Percentiles rank a stretch among this genome's conserved stretches.
phyloP scores from a whole-genome alignment of 2,888 invertebrate species.

The Fragum sueziense region DNA sequence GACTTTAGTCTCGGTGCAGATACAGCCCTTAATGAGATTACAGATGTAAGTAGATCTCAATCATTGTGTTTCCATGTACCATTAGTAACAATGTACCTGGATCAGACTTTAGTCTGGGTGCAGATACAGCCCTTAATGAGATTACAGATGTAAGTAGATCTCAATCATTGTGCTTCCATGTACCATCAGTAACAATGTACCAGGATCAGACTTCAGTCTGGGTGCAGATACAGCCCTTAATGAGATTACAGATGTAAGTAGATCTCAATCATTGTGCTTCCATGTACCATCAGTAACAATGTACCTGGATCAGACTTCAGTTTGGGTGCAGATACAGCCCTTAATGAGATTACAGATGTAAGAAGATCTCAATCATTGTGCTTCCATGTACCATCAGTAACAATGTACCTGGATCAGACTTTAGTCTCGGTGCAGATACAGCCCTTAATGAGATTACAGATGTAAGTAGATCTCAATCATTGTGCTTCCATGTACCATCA shows the following conservation, averaged over 20 bases:
- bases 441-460: constrained; percentile 99
- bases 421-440: constrained; percentile 98
- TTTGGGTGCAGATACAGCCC: constrained; percentile 97
- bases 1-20: constrained; percentile 98
- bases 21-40: constrained; percentile 99
- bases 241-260: constrained; percentile 93
- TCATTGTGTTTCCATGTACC: constrained; percentile 97
- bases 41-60: constrained; percentile 91
- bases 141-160: constrained; percentile 92
- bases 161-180: constrained; percentile 97
- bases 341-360: constrained; percentile 98
- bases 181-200: constrained; percentile 99
- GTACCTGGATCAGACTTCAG: constrained; percentile 99
- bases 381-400: constrained; percentile 99
- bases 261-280: constrained; percentile 97
- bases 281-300: constrained; percentile 99
- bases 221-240: constrained; percentile 99
- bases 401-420: constrained; percentile 99
- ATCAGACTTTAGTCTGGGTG: constrained; percentile 97
- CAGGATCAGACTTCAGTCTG: constrained; percentile 98
- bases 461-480: constrained; percentile 91
- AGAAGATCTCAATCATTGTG: constrained; percentile 93
- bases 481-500: constrained; percentile 98
- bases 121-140: constrained; percentile 99
- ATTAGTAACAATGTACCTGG: constrained; percentile 99